These are phyloP conservation scores for Panagrolaimus sp. DNA, from an alignment of 1,140 invertebrate genomes.

Conservation along the genomic window DNA sequence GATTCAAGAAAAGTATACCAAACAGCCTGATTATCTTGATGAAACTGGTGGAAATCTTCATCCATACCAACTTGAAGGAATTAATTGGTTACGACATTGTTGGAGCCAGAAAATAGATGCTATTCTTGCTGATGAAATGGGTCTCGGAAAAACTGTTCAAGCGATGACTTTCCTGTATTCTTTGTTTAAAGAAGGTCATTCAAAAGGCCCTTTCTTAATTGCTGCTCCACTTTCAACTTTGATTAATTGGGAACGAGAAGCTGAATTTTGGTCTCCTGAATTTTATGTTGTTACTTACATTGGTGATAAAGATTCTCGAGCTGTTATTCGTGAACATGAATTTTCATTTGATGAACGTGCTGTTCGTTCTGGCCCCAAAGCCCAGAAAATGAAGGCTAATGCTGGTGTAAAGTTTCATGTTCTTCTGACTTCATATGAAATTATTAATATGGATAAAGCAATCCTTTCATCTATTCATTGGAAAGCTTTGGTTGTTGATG, in stretches of 20 bases:
- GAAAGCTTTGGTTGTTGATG: constrained; percentile 95
- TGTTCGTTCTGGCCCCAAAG: constrained; percentile 74
- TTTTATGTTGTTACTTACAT: constrained; percentile 98
- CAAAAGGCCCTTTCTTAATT: constrained; percentile 87
- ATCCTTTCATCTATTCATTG: constrained; percentile 95
- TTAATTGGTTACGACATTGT: constrained; percentile 83
- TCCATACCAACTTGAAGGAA: constrained; percentile 89
- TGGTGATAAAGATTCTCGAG: constrained; percentile 90
- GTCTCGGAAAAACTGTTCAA: constrained; percentile 98
- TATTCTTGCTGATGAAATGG: constrained; percentile 98
- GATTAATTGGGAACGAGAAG: constrained; percentile 99
- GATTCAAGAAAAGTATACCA: constrained; percentile 84
- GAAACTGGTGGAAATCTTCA: constrained; percentile 82
- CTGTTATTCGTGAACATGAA: constrained; percentile 86
- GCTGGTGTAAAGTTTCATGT: constrained; percentile 92
- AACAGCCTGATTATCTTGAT: constrained; percentile 84
- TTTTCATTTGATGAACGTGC: constrained; percentile 92
- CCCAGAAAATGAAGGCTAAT: constrained; percentile 74
- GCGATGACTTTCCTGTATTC: constrained; percentile 97
- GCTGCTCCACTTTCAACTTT: constrained; percentile 95
- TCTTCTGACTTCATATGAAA: constrained; percentile 92
- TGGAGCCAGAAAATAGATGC: constrained; percentile 96
- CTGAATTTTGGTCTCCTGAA: constrained; percentile 95
- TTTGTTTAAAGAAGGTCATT: constrained; percentile 94
- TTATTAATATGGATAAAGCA: constrained; percentile 91